Evolutionary conservation across 2,113 vertebrate genomes (phyloP).

Genomic region (Poicephalus gulielmi): DNA sequence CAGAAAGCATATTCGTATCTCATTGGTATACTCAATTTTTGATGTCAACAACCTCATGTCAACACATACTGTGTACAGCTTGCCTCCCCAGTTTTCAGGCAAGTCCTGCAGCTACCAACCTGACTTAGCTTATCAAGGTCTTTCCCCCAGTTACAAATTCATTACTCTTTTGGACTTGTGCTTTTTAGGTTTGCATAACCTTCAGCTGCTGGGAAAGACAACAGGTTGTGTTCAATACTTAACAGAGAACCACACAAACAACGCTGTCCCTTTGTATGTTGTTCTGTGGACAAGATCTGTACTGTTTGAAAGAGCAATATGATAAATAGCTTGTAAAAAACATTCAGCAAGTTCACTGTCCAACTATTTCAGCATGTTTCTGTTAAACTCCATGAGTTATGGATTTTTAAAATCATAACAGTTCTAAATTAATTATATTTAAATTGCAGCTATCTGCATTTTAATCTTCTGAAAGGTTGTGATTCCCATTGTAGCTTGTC

Average conservation of each 20-base stretch:
- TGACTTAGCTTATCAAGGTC: not conserved
- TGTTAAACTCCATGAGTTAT: not conserved
- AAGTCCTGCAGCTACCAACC: not conserved
- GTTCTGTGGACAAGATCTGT: not conserved
- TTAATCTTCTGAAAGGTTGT: not conserved
- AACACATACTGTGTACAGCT: not conserved
- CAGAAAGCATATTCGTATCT: not conserved
- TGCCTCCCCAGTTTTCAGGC: not conserved
- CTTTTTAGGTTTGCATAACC: not conserved
- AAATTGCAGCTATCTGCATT: rapidly evolving
- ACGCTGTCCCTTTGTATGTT: not conserved
- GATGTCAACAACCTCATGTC: not conserved
- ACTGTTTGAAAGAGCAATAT: not conserved
- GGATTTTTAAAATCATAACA: not conserved
- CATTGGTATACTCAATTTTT: not conserved
- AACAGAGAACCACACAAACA: not conserved
- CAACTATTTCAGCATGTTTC: not conserved
- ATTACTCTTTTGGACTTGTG: not conserved
- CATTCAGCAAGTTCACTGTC: not conserved
- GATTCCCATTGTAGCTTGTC: not conserved
- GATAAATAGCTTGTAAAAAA: not conserved
- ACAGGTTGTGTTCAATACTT: not conserved
- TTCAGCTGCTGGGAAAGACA: not conserved
- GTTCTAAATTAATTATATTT: not conserved
- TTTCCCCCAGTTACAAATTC: not conserved